Base-by-base conservation (phyloP, 1,140 invertebrate genomes). In the Phymorhynchus buccinoides region DNA sequence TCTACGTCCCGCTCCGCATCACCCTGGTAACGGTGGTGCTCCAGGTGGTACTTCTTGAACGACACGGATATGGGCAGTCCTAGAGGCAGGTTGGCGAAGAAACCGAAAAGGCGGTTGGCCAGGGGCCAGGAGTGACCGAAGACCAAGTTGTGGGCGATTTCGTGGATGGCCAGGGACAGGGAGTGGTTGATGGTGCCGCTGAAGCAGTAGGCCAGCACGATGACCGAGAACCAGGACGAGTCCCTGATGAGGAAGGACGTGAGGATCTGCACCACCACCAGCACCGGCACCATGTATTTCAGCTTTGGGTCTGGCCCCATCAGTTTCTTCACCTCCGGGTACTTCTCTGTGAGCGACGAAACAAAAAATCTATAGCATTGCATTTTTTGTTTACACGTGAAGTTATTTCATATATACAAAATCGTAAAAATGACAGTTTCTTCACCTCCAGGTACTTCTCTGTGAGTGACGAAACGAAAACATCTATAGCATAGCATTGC, bases 171-270 rank as follows among this genome's bases (percentile, higher is more conserved):
- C 88, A 99, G 94, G 96, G 98, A 98, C 42, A 99, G 94, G 0
- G 98, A 97, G 94, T 99, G 99, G 94, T 99, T 99, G 78, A 99
- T 96, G 30, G 98, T 97, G 68, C 98, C 98, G 22, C 98, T 98
- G 93, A 99, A 97, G 91, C 96, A 97, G 92, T 99, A 99, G 1
- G 97, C 96, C 16, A 96, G 89, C 3, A 98, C 44, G 12, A 93
- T 14, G 9, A 92, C 84, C 3, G 87, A 87, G 9, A 87, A 77
- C 92, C 91, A 93, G 16, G 88, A 89, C 2, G 89, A 94, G 91
- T 97, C 95, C 92, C 95, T 96, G 6, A 99, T 95, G 6, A 98
- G 90, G 90, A 96, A 97, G 88, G 97, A 94, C 79, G 96, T 95
- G n/a, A 96, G 88, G 18, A 98, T 94, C 94, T 99, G 98, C 0